These are phyloP conservation scores for Aphelenchoides bicaudatus DNA, from an alignment of 2,888 invertebrate species.

Conservation along the genomic window DNA sequence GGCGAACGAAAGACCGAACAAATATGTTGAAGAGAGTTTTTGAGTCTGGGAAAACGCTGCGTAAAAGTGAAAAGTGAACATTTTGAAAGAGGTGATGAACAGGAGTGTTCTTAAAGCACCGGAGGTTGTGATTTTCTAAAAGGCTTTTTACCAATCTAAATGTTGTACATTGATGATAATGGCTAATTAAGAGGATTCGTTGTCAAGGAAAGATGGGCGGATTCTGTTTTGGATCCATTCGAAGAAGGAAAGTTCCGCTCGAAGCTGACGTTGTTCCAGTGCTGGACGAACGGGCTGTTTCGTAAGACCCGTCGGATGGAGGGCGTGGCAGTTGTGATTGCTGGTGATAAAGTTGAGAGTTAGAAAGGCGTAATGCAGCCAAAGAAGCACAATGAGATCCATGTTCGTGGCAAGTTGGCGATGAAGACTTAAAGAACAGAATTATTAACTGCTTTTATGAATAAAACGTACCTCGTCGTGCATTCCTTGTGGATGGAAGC, in stretches of 20 bases:
- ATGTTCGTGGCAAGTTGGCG: slow-evolving; percentile 15
- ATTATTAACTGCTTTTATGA: neutral
- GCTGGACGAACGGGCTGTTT: slow-evolving; percentile 9
- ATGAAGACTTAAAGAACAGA: neutral
- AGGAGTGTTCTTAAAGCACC: too few species aligned
- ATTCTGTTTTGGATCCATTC: slow-evolving; percentile 30
- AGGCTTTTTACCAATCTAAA: too few species aligned
- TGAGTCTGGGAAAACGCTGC: too few species aligned
- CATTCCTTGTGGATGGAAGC: neutral
- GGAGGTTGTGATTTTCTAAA: too few species aligned
- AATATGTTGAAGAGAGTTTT: too few species aligned
- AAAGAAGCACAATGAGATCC: slow-evolving; percentile 5
- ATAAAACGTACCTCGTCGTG: neutral
- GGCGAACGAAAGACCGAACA: too few species aligned
- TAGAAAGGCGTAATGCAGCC: slow-evolving; percentile 4
- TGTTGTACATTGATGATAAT: too few species aligned
- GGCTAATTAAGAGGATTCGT: too few species aligned
- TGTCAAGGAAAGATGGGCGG: slow-evolving; percentile 27
- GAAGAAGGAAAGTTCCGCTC: slow-evolving; percentile 24
- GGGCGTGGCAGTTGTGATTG: slow-evolving; percentile 1
- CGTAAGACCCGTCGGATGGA: slow-evolving; percentile 17
- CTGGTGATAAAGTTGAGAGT: slow-evolving; percentile 11
- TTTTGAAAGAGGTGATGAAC: too few species aligned
- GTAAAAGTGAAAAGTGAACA: too few species aligned
- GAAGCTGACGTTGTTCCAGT: slow-evolving; percentile 5